Conservation (phyloP, 2,113 vertebrate species). For the Podarcis cretensis region DNA sequence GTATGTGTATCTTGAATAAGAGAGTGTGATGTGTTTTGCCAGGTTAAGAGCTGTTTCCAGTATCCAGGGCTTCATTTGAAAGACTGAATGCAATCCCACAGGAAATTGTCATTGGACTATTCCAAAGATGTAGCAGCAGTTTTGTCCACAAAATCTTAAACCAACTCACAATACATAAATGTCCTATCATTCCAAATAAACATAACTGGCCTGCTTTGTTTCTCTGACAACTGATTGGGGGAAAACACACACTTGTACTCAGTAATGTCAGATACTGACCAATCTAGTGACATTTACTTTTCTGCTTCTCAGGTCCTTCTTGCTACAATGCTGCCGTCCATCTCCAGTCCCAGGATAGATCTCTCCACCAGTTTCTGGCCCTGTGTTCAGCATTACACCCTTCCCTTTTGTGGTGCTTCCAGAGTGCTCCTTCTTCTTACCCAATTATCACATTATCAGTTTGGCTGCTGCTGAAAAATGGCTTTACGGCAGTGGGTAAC, state of each 20-base stretch:
- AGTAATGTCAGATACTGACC: background rate
- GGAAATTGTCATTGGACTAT: background rate
- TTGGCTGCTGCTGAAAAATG: background rate
- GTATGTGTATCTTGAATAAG: background rate
- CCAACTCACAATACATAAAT: background rate
- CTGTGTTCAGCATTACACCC: background rate
- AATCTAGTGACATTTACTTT: background rate
- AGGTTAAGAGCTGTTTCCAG: background rate
- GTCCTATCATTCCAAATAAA: background rate
- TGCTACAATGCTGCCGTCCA: background rate
- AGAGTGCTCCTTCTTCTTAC: no score
- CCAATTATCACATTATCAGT: background rate
- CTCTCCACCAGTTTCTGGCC: background rate
- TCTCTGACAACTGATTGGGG: background rate
- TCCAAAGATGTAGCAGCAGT: background rate
- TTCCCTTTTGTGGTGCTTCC: background rate
- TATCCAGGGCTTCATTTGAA: background rate
- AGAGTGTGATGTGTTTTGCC: background rate
- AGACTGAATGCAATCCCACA: background rate
- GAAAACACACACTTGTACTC: background rate
- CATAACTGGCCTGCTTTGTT: background rate
- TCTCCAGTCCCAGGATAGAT: background rate
- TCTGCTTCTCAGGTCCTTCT: background rate
- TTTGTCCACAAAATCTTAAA: background rate
- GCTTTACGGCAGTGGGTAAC: background rate